A percentile compares a stretch with the other conserved stretches of the same genome.
Conservation (phyloP, 1,140 invertebrate species). For the Liolophura sinensis region DNA sequence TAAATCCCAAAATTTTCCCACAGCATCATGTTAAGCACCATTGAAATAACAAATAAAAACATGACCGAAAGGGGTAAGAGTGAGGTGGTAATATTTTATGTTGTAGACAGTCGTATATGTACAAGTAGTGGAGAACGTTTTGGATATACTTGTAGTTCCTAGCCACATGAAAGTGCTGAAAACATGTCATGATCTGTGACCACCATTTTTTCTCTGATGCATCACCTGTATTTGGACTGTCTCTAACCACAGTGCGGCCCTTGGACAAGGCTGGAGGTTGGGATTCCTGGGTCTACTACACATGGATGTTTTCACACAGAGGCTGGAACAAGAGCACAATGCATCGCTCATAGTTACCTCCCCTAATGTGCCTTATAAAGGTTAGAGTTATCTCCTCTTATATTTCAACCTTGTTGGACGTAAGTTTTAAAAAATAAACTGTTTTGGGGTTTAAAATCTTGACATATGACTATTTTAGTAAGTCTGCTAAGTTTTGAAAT, state of each 20-base stretch:
- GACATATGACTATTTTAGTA: not conserved
- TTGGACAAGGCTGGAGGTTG: constrained; percentile 83
- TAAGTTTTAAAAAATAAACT: not conserved
- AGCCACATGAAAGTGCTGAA: too few species aligned
- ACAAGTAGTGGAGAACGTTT: not conserved
- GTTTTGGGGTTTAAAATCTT: not conserved
- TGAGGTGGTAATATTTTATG: not conserved
- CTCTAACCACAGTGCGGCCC: constrained; percentile 74
- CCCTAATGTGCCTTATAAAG: constrained; percentile 92
- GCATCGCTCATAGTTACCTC: constrained; percentile 87
- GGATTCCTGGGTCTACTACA: constrained; percentile 94
- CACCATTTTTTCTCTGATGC: not conserved
- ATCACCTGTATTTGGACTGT: constrained; percentile 11
- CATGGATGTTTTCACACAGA: constrained; percentile 93
- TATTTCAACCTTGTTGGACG: not conserved
- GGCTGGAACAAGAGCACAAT: constrained; percentile 91
- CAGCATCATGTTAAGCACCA: too few species aligned
- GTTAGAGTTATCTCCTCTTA: constrained; percentile 34
- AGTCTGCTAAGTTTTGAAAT: too few species aligned
- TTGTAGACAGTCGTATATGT: too few species aligned
- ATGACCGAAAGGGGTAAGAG: too few species aligned
- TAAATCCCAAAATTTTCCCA: too few species aligned
- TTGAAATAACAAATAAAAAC: too few species aligned
- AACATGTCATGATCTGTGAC: too few species aligned
- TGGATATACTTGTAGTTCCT: too few species aligned